Evolutionary conservation across 2,888 invertebrate genomes (phyloP).

Genomic region (Oegoconia quadripuncta): DNA sequence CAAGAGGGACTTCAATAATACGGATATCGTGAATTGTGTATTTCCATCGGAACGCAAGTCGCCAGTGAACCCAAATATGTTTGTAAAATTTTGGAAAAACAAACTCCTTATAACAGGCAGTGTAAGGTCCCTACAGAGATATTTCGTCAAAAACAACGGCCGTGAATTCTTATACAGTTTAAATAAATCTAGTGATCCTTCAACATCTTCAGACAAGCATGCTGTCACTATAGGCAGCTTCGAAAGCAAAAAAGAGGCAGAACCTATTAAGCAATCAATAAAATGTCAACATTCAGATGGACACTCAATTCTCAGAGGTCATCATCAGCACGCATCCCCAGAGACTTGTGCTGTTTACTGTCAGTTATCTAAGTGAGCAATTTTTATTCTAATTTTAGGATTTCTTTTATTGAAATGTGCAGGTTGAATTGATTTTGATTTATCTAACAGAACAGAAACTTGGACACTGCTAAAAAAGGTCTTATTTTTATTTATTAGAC

Average conservation of each 20-base stretch:
- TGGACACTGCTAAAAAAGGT: too few relatives aligned
- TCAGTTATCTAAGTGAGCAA: slow-evolving; percentile 65
- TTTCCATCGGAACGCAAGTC: slow-evolving; percentile 62
- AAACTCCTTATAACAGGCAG: slow-evolving; percentile 67
- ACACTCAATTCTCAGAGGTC: slow-evolving; percentile 65
- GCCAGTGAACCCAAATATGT: slow-evolving; percentile 59
- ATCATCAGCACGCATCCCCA: slow-evolving; percentile 63
- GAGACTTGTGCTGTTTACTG: slow-evolving; percentile 73
- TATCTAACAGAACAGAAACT: background rate
- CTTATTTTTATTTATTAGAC: too few relatives aligned
- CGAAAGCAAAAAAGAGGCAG: slow-evolving; percentile 49
- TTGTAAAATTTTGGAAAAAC: slow-evolving; percentile 72
- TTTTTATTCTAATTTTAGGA: background rate
- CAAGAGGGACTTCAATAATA: slow-evolving; percentile 62
- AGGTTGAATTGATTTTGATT: too few relatives aligned
- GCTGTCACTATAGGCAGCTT: slow-evolving; percentile 29
- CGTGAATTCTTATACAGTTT: slow-evolving; percentile 54
- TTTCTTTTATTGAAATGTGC: too few relatives aligned
- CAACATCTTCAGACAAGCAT: slow-evolving; percentile 51
- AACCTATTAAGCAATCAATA: slow-evolving; percentile 45
- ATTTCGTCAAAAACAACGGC: slow-evolving; percentile 57
- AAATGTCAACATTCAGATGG: slow-evolving; percentile 68
- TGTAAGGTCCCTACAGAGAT: slow-evolving; percentile 65
- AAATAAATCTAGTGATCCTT: slow-evolving; percentile 48
- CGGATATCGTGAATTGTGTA: slow-evolving; percentile 64